These are phyloP conservation scores for Tenualosa ilisha DNA, from an alignment of 2,797 vertebrate genomes.

Conservation along the genomic window DNA sequence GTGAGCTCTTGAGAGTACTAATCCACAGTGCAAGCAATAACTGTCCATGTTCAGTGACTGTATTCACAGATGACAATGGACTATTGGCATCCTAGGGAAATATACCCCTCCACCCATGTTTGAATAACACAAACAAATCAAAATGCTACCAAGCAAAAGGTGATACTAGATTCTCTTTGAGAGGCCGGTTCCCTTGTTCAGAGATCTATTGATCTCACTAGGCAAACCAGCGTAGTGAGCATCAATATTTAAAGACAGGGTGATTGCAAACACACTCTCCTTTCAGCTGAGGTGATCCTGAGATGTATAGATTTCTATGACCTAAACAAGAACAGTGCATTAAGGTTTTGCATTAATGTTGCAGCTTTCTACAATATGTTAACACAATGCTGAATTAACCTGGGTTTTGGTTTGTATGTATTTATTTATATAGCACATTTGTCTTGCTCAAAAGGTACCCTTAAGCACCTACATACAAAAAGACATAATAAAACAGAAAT, in stretches of 20 bases:
- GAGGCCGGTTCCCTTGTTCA: background rate
- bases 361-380: background rate
- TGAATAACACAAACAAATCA: conserved; percentile 1
- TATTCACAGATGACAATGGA: conserved; percentile 14
- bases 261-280: background rate
- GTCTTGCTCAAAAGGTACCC: too few species aligned
- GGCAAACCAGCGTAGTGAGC: conserved; percentile 13
- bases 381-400: background rate
- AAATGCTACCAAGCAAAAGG: background rate
- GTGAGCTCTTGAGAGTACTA: background rate
- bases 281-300: background rate
- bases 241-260: conserved; percentile 38
- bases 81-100: conserved; percentile 1
- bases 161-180: background rate
- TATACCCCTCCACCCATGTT: background rate
- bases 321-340: background rate
- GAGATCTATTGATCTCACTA: conserved; percentile 8
- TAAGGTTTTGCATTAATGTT: background rate
- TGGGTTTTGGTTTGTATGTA: background rate
- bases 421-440: too few species aligned
- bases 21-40: background rate
- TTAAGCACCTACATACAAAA: too few species aligned
- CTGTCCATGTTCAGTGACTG: background rate
- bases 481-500: too few species aligned
- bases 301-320: background rate